Evolutionary conservation across 2,113 vertebrate genomes (phyloP).

Genomic region (Barnardius zonarius): DNA sequence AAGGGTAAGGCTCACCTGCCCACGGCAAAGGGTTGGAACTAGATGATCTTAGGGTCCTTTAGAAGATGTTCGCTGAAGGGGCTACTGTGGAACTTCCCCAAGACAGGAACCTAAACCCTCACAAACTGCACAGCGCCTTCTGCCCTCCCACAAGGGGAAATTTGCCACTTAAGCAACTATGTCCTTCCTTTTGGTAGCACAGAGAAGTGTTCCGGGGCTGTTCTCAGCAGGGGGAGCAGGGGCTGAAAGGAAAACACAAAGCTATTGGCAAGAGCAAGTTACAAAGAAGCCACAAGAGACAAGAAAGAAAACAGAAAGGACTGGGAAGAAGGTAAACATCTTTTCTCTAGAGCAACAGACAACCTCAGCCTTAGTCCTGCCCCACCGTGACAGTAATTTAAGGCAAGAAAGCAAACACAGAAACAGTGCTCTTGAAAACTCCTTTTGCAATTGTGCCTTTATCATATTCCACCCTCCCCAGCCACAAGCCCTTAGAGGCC

Average conservation of each 20-base stretch:
- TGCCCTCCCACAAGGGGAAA: background rate
- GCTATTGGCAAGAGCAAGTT: background rate
- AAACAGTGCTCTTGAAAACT: background rate
- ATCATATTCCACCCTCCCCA: background rate
- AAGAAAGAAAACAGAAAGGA: background rate
- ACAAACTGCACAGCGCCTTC: background rate
- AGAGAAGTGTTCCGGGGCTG: background rate
- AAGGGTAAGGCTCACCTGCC: background rate
- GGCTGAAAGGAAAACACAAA: background rate
- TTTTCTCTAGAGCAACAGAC: background rate
- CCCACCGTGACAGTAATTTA: background rate
- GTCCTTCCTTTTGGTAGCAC: background rate
- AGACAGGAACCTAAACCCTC: background rate
- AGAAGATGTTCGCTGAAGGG: background rate
- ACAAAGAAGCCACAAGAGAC: background rate
- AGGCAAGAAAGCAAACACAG: background rate
- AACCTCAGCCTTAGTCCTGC: background rate
- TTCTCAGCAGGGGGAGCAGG: background rate
- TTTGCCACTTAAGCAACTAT: background rate
- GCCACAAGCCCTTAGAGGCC: background rate
- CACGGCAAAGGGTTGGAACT: background rate
- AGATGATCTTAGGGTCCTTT: background rate
- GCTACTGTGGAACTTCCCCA: background rate
- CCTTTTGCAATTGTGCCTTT: background rate
- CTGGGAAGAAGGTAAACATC: background rate